phyloP scores from a whole-genome alignment of 2,797 vertebrate genomes.

The Falco peregrinus region DNA sequence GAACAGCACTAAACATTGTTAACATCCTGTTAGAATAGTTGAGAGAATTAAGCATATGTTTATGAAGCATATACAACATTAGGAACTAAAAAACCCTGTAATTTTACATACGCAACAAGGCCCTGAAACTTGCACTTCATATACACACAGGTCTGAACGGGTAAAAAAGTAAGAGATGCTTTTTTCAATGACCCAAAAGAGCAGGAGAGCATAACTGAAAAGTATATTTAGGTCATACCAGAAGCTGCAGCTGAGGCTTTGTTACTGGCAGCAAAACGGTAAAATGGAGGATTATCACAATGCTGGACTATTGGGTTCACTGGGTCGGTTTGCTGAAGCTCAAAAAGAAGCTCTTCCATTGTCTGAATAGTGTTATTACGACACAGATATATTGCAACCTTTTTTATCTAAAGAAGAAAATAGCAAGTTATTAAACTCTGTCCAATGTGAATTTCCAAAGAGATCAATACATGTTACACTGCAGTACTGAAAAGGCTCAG shows the following conservation, averaged over 20 bases:
- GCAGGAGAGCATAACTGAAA: neutral
- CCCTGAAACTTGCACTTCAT: neutral
- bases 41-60: neutral
- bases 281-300: constrained; percentile 97
- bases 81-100: neutral
- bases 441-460: neutral
- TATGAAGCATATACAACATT: neutral
- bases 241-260: constrained; percentile 93
- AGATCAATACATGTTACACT: neutral
- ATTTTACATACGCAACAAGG: neutral
- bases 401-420: constrained; percentile 88
- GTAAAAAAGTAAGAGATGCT: neutral
- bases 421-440: neutral
- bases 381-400: constrained; percentile 96
- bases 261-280: constrained; percentile 94
- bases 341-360: constrained; percentile 98
- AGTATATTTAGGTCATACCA: constrained; percentile 76
- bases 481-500: neutral
- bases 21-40: neutral
- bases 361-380: constrained; percentile 99
- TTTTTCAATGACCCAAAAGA: neutral
- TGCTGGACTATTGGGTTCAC: constrained; percentile 97
- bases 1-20: neutral
- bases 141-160: neutral
- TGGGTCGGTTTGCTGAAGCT: constrained; percentile 97